Conservation (phyloP, 2,113 vertebrate species). For the Hippocampus barbouri region DNA sequence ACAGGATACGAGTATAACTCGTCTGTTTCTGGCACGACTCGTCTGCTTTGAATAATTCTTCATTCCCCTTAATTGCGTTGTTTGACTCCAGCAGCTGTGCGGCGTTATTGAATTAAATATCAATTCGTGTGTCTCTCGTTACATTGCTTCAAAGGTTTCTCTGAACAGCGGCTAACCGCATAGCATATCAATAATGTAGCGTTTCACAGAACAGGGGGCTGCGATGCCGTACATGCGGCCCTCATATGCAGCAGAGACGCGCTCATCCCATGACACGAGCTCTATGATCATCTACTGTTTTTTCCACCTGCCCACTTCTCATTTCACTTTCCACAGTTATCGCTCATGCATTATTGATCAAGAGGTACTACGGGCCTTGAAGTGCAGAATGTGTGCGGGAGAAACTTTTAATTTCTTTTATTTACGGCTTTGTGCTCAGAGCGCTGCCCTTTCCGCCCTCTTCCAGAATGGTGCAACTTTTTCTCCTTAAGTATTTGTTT, state of each 20-base stretch:
- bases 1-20: not conserved
- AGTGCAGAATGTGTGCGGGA: conserved; percentile 3
- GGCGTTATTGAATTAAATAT: conserved; percentile 14
- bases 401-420: conserved; percentile 21
- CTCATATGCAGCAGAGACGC: conserved; percentile 2
- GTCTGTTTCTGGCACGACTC: not conserved
- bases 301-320: conserved; percentile 29
- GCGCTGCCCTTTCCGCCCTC: not conserved
- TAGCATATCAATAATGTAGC: conserved; percentile 50
- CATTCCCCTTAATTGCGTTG: conserved; percentile 12
- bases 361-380: conserved; percentile 18
- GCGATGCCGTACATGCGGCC: not conserved
- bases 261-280: conserved; percentile 20
- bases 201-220: conserved; percentile 10
- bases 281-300: conserved; percentile 20
- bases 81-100: conserved; percentile 12
- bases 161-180: conserved; percentile 11
- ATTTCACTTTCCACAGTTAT: conserved; percentile 37
- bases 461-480: not conserved
- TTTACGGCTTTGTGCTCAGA: conserved; percentile 11
- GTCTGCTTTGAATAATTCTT: conserved; percentile 20
- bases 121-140: conserved; percentile 9
- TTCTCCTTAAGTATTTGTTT: not conserved
- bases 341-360: conserved; percentile 52
- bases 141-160: conserved; percentile 25